These are phyloP conservation scores for Drosophila chauvacae DNA, from an alignment of 1,140 invertebrate genomes.

Conservation along the genomic window DNA sequence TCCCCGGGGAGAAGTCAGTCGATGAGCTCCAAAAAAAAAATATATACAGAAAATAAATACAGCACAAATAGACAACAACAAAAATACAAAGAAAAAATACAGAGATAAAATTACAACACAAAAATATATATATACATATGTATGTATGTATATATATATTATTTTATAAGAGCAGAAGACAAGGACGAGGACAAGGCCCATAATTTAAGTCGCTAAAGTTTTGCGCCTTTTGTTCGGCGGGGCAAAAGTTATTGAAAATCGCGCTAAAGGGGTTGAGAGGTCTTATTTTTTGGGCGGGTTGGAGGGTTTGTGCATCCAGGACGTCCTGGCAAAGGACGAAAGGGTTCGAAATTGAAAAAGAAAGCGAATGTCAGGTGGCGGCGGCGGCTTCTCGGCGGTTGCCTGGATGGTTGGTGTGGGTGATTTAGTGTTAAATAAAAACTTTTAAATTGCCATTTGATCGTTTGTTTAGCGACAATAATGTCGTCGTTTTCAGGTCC, in stretches of 20 bases:
- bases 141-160: neutral
- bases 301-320: constrained; percentile 39
- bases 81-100: neutral
- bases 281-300: too few relatives aligned
- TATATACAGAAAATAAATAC: constrained; percentile 13
- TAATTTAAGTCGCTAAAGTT: constrained; percentile 82
- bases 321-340: constrained; percentile 34
- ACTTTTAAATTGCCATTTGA: constrained; percentile 84
- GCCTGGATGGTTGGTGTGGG: constrained; percentile 66
- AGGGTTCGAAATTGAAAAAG: constrained; percentile 82
- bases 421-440: constrained; percentile 84
- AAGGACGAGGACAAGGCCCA: constrained; percentile 67
- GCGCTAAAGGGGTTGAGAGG: constrained; percentile 31
- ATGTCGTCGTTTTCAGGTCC: constrained; percentile 66
- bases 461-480: constrained; percentile 84
- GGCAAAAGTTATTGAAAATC: constrained; percentile 78
- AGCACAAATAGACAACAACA: too few relatives aligned
- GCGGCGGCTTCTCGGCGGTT: constrained; percentile 7
- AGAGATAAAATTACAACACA: neutral
- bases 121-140: neutral
- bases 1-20: constrained; percentile 69
- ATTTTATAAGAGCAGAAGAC: constrained; percentile 19
- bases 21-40: constrained; percentile 23
- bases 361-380: constrained; percentile 75
- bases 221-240: constrained; percentile 78